These are phyloP conservation scores for Chymomyza caudatula DNA, from an alignment of 2,888 invertebrate genomes.

Conservation along the genomic window DNA sequence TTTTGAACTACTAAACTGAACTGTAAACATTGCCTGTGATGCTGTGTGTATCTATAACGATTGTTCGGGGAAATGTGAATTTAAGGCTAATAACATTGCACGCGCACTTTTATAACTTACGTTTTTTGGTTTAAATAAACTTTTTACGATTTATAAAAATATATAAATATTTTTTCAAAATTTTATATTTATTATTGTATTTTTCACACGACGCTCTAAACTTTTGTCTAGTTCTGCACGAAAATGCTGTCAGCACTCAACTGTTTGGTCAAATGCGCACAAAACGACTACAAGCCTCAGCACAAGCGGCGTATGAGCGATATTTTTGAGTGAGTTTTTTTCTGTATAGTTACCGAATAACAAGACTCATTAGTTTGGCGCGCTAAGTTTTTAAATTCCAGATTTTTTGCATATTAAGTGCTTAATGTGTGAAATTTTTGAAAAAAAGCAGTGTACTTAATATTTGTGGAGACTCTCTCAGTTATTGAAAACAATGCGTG, in stretches of 20 bases:
- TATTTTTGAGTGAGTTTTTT: constrained; percentile 55
- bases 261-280: constrained; percentile 67
- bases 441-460: too few relatives aligned
- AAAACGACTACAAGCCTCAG: constrained; percentile 34
- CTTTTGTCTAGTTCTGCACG: constrained; percentile 45
- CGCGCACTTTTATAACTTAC: neutral
- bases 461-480: too few relatives aligned
- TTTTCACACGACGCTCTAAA: constrained; percentile 3
- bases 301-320: constrained; percentile 68
- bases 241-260: constrained; percentile 61
- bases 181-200: constrained; percentile 11
- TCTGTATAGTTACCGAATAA: neutral
- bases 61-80: neutral
- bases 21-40: neutral
- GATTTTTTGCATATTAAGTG: neutral
- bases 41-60: neutral
- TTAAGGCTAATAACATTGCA: too few relatives aligned
- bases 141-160: neutral
- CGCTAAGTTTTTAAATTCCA: neutral
- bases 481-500: too few relatives aligned
- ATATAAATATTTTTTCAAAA: constrained; percentile 10
- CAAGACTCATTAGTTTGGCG: neutral
- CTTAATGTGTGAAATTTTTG: neutral
- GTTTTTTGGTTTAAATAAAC: neutral
- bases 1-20: neutral